Evolutionary conservation across 2,113 vertebrate genomes (phyloP), one percentile per base, ranked within the genome.

Genomic region (Sterrhoptilus dennistouni): DNA sequence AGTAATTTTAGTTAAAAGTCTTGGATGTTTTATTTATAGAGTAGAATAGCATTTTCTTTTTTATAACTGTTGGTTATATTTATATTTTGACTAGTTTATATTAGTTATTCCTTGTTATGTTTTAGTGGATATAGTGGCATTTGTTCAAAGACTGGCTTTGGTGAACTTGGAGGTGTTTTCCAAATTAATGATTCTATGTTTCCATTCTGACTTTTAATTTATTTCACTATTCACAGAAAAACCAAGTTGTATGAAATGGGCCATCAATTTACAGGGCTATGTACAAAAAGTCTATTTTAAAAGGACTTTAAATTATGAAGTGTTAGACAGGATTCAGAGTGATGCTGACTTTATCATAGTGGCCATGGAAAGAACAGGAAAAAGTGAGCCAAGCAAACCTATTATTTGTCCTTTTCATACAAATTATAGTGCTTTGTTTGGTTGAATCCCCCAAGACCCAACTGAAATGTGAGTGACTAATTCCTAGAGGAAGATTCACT

Each of bases 301-400:
- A 49, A 72, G 6, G 21, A 16, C 36, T 68, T 35, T 27, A 59
- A 92, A 20, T 19, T 36, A 11, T 47, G 33, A 68, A 61, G 21
- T 57, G 6, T 47, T 60, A 22, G 12, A 91, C 3, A 22, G n/a
- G 31, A 31, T 59, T 29, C 22, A n/a, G 9, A 49, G 6, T 14
- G 11, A 45, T 16, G 11, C 1, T 75, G 50, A 22, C 20, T 92
- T 82, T 3, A 3, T 28, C 24, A 59, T 69, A 14, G 15, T 28
- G 3, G 2, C 4, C 12, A 4, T 47, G 31, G 44, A 31, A 9
- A 35, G 4, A 68, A 72, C 1, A 59, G 10, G 12, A 38, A n/a
- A 84, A 78, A 80, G 6, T 36, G 38, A 87, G 14, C 14, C 16
- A 75, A 59, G 7, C 3, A 59, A 69, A 80, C 3, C 3, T 70